A percentile compares a stretch with the other conserved stretches of the same genome.
Evolutionary conservation across 35 echinoderm and acorn worm species (phyloP).

Genomic region (Apostichopus californicus): DNA sequence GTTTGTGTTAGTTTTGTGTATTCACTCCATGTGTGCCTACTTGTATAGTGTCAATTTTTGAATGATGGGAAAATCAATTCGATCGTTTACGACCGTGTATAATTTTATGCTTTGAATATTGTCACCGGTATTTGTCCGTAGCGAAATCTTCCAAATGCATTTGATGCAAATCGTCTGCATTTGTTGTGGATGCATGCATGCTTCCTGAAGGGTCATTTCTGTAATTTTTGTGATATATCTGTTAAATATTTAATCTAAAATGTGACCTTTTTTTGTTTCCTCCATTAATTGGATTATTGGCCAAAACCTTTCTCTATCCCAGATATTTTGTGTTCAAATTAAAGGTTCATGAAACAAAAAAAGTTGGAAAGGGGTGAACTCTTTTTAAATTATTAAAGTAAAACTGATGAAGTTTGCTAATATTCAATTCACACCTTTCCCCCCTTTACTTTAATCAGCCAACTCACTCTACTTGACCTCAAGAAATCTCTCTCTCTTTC

Average conservation of each 20-base stretch:
- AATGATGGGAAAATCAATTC: neutral
- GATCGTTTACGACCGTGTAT: neutral
- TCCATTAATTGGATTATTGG: too few species aligned
- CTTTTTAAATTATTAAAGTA: constrained; percentile 26
- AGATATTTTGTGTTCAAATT: neutral
- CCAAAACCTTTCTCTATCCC: too few species aligned
- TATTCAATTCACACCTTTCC: neutral
- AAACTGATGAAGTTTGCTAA: constrained; percentile 11
- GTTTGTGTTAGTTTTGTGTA: neutral
- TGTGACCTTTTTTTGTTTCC: too few species aligned
- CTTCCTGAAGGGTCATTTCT: too few species aligned
- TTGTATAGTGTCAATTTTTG: neutral
- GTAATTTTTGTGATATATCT: too few species aligned
- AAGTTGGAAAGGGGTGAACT: neutral
- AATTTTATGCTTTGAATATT: too few species aligned
- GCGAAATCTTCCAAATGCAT: too few species aligned
- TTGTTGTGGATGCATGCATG: too few species aligned
- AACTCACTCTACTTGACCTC: neutral
- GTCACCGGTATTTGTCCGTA: too few species aligned
- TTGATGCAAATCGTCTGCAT: too few species aligned
- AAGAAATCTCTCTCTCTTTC: neutral
- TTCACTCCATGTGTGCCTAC: neutral
- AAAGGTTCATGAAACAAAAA: neutral
- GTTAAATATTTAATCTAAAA: too few species aligned
- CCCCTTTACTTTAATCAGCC: neutral